These are phyloP conservation scores for Atta texana DNA, from an alignment of 1,140 invertebrate species.

Conservation along the genomic window DNA sequence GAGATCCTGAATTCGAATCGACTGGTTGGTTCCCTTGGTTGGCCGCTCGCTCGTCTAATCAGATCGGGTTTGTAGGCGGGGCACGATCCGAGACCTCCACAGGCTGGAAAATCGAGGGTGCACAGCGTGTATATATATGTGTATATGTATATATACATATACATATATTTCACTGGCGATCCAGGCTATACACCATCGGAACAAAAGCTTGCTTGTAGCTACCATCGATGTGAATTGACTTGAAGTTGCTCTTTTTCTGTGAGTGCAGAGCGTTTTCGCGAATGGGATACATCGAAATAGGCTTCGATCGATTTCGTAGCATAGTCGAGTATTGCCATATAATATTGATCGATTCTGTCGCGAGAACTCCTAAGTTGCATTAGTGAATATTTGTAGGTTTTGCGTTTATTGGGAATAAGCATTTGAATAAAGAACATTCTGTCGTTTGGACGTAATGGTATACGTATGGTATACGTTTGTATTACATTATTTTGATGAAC, in stretches of 20 bases:
- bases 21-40: slow-evolving; percentile 70
- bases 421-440: slow-evolving; percentile 24
- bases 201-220: slow-evolving; percentile 67
- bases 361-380: slow-evolving; percentile 1
- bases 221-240: slow-evolving; percentile 44
- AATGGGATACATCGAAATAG: slow-evolving; percentile 16
- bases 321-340: neutral
- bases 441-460: too few species aligned
- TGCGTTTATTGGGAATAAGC: neutral
- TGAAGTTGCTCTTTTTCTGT: slow-evolving; percentile 56
- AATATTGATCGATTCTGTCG: slow-evolving; percentile 7
- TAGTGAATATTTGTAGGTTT: slow-evolving; percentile 24
- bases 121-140: slow-evolving; percentile 11
- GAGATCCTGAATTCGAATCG: slow-evolving; percentile 80
- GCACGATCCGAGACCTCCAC: slow-evolving; percentile 73
- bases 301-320: slow-evolving; percentile 25
- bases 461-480: neutral
- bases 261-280: slow-evolving; percentile 14
- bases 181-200: slow-evolving; percentile 27
- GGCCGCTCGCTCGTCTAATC: slow-evolving; percentile 75
- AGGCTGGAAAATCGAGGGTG: slow-evolving; percentile 77
- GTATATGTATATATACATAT: neutral
- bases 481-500: neutral
- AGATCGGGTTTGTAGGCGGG: slow-evolving; percentile 80
- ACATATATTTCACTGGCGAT: slow-evolving; percentile 38